Conservation (phyloP, 2,113 vertebrate species). For the Chrysochloris asiatica region DNA sequence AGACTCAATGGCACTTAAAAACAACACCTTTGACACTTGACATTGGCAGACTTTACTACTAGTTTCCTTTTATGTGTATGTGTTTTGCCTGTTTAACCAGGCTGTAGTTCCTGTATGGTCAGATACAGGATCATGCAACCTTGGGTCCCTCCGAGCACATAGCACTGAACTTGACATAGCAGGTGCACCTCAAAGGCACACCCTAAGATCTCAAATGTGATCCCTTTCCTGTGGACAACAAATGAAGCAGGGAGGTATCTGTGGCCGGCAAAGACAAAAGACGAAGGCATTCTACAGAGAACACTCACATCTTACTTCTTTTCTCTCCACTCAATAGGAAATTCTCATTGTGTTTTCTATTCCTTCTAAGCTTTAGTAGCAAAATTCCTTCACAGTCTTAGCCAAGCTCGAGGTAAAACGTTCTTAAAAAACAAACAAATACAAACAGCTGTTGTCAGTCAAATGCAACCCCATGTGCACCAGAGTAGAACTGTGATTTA, state of each 20-base stretch:
- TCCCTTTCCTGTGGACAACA: not conserved
- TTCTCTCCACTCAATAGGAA: not conserved
- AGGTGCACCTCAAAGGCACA: not conserved
- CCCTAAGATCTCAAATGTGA: not conserved
- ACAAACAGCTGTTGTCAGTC: not conserved
- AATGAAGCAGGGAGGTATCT: not conserved
- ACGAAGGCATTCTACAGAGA: not conserved
- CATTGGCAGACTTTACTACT: no score
- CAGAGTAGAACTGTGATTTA: not conserved
- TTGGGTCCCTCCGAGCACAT: not conserved
- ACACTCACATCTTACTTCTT: not conserved
- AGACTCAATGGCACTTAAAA: no score
- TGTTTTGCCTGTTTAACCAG: not conserved
- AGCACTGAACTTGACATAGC: not conserved
- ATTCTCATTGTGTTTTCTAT: not conserved
- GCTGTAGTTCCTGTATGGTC: not conserved
- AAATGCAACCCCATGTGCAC: not conserved
- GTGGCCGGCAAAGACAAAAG: not conserved
- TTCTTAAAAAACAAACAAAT: not conserved
- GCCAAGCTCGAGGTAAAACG: no score
- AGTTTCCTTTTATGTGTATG: not conserved
- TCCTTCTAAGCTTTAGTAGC: not conserved
- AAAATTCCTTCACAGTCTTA: not conserved
- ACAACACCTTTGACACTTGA: no score
- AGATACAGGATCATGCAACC: not conserved